Evolutionary conservation across 2,888 invertebrate species (phyloP).

Genomic region (Ceratothoa steindachneri): DNA sequence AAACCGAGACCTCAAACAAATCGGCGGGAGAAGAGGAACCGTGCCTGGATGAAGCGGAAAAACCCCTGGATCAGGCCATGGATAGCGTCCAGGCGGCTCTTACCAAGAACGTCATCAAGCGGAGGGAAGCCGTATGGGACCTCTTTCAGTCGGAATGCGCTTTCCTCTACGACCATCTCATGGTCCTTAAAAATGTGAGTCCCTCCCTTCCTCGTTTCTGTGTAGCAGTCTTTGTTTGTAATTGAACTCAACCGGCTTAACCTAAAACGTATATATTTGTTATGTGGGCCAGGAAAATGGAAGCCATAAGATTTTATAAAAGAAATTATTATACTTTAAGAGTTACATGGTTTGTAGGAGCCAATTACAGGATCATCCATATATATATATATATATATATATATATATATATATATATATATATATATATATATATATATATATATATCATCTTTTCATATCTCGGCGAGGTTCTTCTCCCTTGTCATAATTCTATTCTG

Average conservation of each 20-base stretch:
- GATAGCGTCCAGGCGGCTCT: constrained; percentile 48
- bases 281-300: neutral
- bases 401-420: too few relatives aligned
- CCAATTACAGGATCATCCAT: too few relatives aligned
- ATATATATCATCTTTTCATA: too few relatives aligned
- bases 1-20: constrained; percentile 5
- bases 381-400: too few relatives aligned
- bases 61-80: constrained; percentile 42
- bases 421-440: too few relatives aligned
- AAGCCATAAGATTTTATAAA: neutral
- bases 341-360: too few relatives aligned
- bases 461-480: too few relatives aligned
- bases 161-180: constrained; percentile 61
- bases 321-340: neutral
- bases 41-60: constrained; percentile 45
- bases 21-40: constrained; percentile 28
- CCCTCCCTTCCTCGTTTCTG: neutral
- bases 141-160: constrained; percentile 62
- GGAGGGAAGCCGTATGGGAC: constrained; percentile 62
- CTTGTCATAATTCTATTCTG: too few relatives aligned
- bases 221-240: too few relatives aligned
- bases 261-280: neutral
- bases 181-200: constrained; percentile 61
- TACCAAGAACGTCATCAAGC: constrained; percentile 52
- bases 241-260: too few relatives aligned